A percentile compares a stretch with the other conserved stretches of the same genome.
These are phyloP conservation scores for Tinamus major DNA, from an alignment of 2,797 vertebrate species.

Conservation along the genomic window DNA sequence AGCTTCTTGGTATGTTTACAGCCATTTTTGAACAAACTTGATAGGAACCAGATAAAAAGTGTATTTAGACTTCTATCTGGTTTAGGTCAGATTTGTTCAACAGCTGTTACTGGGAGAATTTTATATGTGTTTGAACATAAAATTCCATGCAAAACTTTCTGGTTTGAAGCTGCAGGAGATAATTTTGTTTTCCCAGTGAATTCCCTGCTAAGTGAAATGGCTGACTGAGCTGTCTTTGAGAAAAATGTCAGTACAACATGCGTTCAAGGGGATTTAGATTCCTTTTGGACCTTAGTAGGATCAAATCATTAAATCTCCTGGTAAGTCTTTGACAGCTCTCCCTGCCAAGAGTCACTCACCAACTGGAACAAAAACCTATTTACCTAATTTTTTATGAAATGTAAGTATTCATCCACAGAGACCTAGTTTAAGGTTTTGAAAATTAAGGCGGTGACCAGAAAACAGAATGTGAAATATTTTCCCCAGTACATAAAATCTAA, in stretches of 20 bases:
- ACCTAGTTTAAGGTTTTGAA: not conserved
- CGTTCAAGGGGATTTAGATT: not conserved
- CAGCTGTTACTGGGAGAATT: not conserved
- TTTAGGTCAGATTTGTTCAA: not conserved
- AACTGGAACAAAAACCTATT: not conserved
- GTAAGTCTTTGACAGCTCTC: not conserved
- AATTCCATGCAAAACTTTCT: not conserved
- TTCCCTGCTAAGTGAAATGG: not conserved
- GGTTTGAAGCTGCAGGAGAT: not conserved
- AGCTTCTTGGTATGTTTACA: not conserved
- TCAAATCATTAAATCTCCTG: not conserved
- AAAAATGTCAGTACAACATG: fast-evolving
- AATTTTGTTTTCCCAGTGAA: not conserved
- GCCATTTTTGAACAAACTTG: not conserved
- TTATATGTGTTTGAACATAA: not conserved
- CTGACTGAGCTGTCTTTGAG: not conserved
- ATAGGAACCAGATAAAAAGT: not conserved
- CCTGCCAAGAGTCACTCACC: not conserved
- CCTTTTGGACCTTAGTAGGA: not conserved
- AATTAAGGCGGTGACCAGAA: not conserved
- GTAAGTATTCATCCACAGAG: not conserved
- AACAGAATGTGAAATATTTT: not conserved
- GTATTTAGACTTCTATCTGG: not conserved
- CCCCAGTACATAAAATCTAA: not conserved
- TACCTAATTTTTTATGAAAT: not conserved